Percentiles rank a stretch among this genome's conserved stretches.
These are phyloP conservation scores for Gymnocypris eckloni DNA, from an alignment of 2,797 vertebrate genomes.

Conservation along the genomic window DNA sequence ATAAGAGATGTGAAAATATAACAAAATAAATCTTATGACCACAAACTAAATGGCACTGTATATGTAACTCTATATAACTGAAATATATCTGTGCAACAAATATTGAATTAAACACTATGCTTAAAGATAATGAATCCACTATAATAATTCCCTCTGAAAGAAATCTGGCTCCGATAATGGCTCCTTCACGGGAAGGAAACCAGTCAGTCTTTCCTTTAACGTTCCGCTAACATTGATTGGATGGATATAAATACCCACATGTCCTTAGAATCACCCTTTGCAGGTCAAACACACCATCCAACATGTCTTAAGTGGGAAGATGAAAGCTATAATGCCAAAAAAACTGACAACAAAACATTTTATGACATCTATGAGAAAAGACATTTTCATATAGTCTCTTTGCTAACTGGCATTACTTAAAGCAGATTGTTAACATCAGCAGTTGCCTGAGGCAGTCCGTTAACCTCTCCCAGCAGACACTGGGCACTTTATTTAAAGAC, in stretches of 20 bases:
- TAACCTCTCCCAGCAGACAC: slow-evolving; percentile 28
- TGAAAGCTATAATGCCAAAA: slow-evolving; percentile 3
- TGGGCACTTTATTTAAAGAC: slow-evolving; percentile 32
- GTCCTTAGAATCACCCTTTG: slow-evolving; percentile 31
- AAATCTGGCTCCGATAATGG: slow-evolving; percentile 28
- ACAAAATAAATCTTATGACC: not conserved
- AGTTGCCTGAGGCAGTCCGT: slow-evolving; percentile 25
- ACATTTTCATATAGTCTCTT: slow-evolving; percentile 29
- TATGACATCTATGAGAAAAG: slow-evolving; percentile 39
- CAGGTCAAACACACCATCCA: slow-evolving; percentile 36
- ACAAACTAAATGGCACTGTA: not conserved
- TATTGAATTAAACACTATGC: not conserved
- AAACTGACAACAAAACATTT: slow-evolving; percentile 28
- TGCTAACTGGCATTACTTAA: slow-evolving; percentile 33
- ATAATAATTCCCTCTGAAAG: slow-evolving; percentile 19
- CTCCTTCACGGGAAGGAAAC: slow-evolving; percentile 43
- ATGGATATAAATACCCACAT: slow-evolving; percentile 46
- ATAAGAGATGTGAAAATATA: not conserved
- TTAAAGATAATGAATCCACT: slow-evolving; percentile 12
- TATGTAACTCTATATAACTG: not conserved
- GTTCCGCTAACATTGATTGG: slow-evolving; percentile 43
- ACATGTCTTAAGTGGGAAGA: slow-evolving; percentile 11
- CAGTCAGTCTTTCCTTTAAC: slow-evolving; percentile 40
- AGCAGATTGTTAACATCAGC: slow-evolving; percentile 25
- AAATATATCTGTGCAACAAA: not conserved